These are phyloP conservation scores for Aegotheles bennettii DNA, from an alignment of 2,113 vertebrate genomes.

Conservation along the genomic window DNA sequence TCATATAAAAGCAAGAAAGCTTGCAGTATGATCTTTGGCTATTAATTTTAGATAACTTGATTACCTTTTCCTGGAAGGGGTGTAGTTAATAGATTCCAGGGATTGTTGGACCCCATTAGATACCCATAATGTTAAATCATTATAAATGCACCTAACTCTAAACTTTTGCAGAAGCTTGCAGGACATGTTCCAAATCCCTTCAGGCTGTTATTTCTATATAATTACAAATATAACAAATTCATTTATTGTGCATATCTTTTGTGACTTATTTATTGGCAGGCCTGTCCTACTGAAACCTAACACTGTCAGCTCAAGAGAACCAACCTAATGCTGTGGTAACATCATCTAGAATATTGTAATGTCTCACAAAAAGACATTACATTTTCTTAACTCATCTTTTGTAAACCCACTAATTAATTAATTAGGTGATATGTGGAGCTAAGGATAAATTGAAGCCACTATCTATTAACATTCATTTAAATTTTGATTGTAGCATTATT, in stretches of 20 bases:
- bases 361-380: background rate
- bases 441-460: background rate
- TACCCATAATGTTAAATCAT: background rate
- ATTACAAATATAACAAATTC: background rate
- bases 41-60: fast-evolving
- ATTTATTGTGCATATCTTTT: background rate
- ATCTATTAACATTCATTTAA: background rate
- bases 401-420: background rate
- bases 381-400: background rate
- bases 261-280: background rate
- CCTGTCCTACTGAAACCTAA: background rate
- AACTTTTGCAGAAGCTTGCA: background rate
- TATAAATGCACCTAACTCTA: background rate
- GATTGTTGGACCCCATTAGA: fast-evolving
- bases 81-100: background rate
- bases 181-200: fast-evolving
- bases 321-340: background rate
- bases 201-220: background rate
- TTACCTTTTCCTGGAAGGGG: background rate
- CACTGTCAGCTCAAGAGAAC: background rate
- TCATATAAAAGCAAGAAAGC: background rate
- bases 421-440: background rate
- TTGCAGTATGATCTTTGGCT: background rate
- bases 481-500: background rate
- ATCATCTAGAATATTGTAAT: background rate